Percentiles rank a stretch among this genome's conserved stretches.
These are phyloP conservation scores for Panagrolaimus sp. DNA, from an alignment of 1,140 invertebrate species.

Conservation along the genomic window DNA sequence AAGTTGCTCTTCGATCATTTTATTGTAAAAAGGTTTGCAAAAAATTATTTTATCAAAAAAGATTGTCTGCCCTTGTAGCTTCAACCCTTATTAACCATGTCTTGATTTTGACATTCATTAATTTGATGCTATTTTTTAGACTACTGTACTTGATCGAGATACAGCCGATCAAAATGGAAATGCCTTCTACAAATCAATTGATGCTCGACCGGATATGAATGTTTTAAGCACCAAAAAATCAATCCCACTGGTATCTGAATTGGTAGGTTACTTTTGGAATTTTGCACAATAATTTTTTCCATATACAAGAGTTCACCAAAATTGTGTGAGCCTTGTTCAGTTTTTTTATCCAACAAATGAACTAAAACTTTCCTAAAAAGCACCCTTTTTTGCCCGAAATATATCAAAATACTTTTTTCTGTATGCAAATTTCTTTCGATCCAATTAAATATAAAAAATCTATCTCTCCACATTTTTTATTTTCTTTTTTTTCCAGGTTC, in stretches of 20 bases:
- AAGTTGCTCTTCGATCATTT: conserved; percentile 19
- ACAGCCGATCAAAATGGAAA: conserved; percentile 65
- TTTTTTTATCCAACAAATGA: too few species aligned
- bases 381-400: too few species aligned
- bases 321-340: too few species aligned
- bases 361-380: too few species aligned
- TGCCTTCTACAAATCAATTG: conserved; percentile 98
- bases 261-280: conserved; percentile 71
- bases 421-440: too few species aligned
- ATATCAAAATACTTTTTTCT: too few species aligned
- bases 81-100: neutral
- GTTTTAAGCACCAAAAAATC: conserved; percentile 78
- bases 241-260: conserved; percentile 92
- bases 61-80: neutral
- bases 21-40: conserved; percentile 7
- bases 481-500: conserved; percentile 17
- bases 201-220: conserved; percentile 97
- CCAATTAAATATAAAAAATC: too few species aligned
- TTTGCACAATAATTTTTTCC: too few species aligned
- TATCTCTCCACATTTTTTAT: too few species aligned
- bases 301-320: too few species aligned
- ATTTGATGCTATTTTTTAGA: conserved; percentile 31
- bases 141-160: conserved; percentile 48
- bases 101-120: neutral
- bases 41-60: neutral